phyloP scores from a whole-genome alignment of 2,797 vertebrate genomes.

The Anguilla pacifica region DNA sequence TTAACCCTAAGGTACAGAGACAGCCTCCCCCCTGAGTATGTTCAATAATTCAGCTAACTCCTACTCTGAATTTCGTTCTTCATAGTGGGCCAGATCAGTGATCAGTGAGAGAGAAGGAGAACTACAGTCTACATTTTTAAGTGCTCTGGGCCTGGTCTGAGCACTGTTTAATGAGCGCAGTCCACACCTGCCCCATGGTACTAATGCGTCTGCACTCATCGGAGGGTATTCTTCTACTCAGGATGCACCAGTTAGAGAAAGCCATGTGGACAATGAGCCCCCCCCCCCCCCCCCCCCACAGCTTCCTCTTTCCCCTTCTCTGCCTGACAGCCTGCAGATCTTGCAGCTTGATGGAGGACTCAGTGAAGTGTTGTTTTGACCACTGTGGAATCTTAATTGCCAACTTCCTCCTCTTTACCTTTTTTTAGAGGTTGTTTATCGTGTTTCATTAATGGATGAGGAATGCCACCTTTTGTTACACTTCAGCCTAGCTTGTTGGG shows the following conservation, averaged over 20 bases:
- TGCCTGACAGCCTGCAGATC: neutral
- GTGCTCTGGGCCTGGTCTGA: neutral
- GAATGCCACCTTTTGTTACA: slow-evolving; percentile 13
- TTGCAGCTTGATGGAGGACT: slow-evolving; percentile 19
- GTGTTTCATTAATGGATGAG: neutral
- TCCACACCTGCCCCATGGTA: neutral
- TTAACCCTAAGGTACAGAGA: neutral
- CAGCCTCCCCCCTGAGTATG: neutral
- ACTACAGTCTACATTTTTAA: neutral
- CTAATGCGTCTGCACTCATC: neutral
- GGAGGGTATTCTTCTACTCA: slow-evolving; percentile 9
- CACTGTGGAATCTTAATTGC: slow-evolving; percentile 9
- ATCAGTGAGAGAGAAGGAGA: neutral
- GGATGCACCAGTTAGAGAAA: slow-evolving; percentile 24
- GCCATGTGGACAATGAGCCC: slow-evolving; percentile 7
- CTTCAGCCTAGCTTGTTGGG: neutral
- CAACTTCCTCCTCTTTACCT: neutral
- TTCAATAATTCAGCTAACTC: neutral
- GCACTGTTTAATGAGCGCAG: neutral
- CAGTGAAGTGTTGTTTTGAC: neutral
- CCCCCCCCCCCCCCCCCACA: neutral
- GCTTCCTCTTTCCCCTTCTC: neutral
- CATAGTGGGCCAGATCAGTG: neutral
- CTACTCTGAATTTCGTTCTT: neutral
- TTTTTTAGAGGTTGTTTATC: slow-evolving; percentile 18